phyloP scores from a whole-genome alignment of 1,140 invertebrate genomes.

The Agraylea sexmaculata region DNA sequence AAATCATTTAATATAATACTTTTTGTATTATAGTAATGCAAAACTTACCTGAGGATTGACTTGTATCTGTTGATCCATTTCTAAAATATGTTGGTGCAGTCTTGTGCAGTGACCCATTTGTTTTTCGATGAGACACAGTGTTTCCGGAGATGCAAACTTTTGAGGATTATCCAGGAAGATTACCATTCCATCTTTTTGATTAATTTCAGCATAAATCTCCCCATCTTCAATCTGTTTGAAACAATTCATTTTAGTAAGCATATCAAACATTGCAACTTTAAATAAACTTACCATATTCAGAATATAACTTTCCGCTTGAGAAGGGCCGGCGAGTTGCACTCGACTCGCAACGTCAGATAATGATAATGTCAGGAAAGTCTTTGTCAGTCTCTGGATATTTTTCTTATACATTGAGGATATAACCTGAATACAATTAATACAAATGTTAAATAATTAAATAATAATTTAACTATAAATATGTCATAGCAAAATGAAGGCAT shows the following conservation, averaged over 20 bases:
- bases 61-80: slow-evolving; percentile 91
- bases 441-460: background rate
- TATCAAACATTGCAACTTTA: too few relatives aligned
- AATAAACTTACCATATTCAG: slow-evolving; percentile 76
- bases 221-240: slow-evolving; percentile 81
- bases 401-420: slow-evolving; percentile 84
- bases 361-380: slow-evolving; percentile 92
- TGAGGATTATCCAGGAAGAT: slow-evolving; percentile 92
- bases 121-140: slow-evolving; percentile 75
- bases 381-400: slow-evolving; percentile 93
- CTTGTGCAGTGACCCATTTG: slow-evolving; percentile 80
- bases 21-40: slow-evolving; percentile 2
- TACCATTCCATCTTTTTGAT: slow-evolving; percentile 98
- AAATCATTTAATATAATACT: slow-evolving; percentile 3
- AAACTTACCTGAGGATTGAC: slow-evolving; percentile 63
- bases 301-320: slow-evolving; percentile 88
- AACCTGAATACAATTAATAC: slow-evolving; percentile 43
- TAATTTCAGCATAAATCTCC: slow-evolving; percentile 94
- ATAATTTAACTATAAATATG: slow-evolving; percentile 8
- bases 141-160: slow-evolving; percentile 81
- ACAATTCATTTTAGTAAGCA: background rate
- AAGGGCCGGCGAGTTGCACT: slow-evolving; percentile 70
- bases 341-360: slow-evolving; percentile 86
- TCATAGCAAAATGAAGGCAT: slow-evolving; percentile 14
- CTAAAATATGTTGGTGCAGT: slow-evolving; percentile 72